Percentiles rank a stretch among this genome's conserved stretches.
Evolutionary conservation across 2,888 invertebrate genomes (phyloP).

Genomic region (Sceliomorpha sp.): DNA sequence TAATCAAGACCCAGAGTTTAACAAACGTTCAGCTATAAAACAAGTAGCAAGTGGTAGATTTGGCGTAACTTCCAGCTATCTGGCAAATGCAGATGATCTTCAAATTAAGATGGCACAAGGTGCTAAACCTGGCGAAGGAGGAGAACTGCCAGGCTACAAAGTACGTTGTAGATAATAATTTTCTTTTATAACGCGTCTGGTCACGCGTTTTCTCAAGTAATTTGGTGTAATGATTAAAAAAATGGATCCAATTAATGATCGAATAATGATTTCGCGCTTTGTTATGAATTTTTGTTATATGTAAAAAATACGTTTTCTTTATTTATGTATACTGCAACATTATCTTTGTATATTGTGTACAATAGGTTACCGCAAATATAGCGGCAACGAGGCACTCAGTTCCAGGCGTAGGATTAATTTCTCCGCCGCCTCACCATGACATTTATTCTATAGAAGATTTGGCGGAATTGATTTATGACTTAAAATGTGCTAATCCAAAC

Average conservation of each 20-base stretch:
- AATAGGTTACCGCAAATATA: slow-evolving; percentile 95
- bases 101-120: slow-evolving; percentile 99
- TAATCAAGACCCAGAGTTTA: slow-evolving; percentile 88
- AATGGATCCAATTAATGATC: slow-evolving; percentile 14
- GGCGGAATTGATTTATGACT: slow-evolving; percentile 98
- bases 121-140: slow-evolving; percentile 99
- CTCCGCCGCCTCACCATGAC: slow-evolving; percentile 99
- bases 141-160: slow-evolving; percentile 94
- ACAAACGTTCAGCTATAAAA: slow-evolving; percentile 96
- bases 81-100: slow-evolving; percentile 98
- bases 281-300: slow-evolving; percentile 1
- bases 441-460: slow-evolving; percentile 99
- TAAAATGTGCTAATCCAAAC: slow-evolving; percentile 97
- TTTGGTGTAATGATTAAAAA: no score
- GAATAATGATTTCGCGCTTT: slow-evolving; percentile 4
- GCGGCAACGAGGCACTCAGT: slow-evolving; percentile 97
- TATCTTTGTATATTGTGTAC: neutral
- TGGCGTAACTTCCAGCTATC: slow-evolving; percentile 98
- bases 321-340: no score
- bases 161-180: no score
- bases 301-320: neutral
- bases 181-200: no score
- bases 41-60: slow-evolving; percentile 99
- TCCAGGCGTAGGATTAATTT: slow-evolving; percentile 97
- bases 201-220: no score